phyloP scores from a whole-genome alignment of 2,888 invertebrate species.

The Eristalis pertinax region DNA sequence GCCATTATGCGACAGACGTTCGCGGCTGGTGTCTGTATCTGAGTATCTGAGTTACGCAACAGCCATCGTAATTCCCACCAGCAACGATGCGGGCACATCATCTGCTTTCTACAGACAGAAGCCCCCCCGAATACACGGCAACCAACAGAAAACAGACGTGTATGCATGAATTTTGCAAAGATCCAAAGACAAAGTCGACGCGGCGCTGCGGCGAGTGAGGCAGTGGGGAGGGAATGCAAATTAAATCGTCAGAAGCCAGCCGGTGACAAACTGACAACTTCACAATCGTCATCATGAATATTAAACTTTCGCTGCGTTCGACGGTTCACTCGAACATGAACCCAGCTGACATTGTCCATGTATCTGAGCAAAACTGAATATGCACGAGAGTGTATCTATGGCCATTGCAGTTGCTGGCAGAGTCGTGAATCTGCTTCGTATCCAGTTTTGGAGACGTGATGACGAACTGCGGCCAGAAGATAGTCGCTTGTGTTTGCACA shows the following conservation, averaged over 20 bases:
- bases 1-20: conserved; percentile 33
- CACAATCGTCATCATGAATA: conserved; percentile 38
- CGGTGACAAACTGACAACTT: conserved; percentile 20
- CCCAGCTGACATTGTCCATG: not conserved
- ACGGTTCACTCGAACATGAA: not conserved
- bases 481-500: not conserved
- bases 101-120: conserved; percentile 29
- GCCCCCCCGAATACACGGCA: not conserved
- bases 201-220: not conserved
- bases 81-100: conserved; percentile 3
- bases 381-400: not conserved
- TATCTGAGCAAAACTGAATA: not conserved
- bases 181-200: not conserved
- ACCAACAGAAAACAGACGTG: not conserved
- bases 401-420: not conserved
- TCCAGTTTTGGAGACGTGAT: not conserved
- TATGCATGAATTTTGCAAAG: not conserved
- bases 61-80: conserved; percentile 29
- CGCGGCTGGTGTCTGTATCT: conserved; percentile 10
- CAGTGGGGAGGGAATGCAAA: conserved; percentile 9
- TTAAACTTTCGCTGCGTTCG: conserved; percentile 18
- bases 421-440: no score
- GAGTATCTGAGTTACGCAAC: conserved; percentile 16
- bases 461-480: not conserved
- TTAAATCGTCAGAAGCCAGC: conserved; percentile 29